Base-by-base conservation (phyloP, 2,888 invertebrate genomes). In the Leucophora obtusa region DNA sequence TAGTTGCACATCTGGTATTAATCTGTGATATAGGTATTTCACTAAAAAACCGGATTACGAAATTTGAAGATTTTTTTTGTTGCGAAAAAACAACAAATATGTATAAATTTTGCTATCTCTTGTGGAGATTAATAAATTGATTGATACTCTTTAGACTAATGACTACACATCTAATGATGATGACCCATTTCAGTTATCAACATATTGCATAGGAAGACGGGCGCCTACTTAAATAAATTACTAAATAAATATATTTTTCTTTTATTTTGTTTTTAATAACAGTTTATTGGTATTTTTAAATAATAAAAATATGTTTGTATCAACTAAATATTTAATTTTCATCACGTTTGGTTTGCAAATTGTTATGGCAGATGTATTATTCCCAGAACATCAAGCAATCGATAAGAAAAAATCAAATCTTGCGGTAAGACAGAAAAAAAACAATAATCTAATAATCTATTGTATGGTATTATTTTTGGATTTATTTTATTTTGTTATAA, bases 371-470 rank as follows among this genome's bases (percentile, higher is more conserved):
- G 87, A 88, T 75, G 65, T 89, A 18, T 85, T 84, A 14, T 89
- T 80, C 74, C 87, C 86, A 10, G 89, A 89, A 85, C 82, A 83
- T 9, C 83, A 76, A 15, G 86, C 85, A 58, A 78, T 85, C 60
- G 87, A 88, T 85, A 85, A 85, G 82, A 84, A 83, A 24, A 88
- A 87, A 84, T 83, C 84, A 9, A 89, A 89, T 83, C 79, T 87
- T 21, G 84, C 78, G 74, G 90, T 89, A 84, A 87, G 87, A 53
- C n/a, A n/a, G n/a, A n/a, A n/a, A n/a, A n/a, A n/a, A n/a, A n/a
- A n/a, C n/a, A n/a, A n/a, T n/a, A n/a, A n/a, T n/a, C n/a, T n/a
- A n/a, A n/a, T n/a, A n/a, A n/a, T n/a, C n/a, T n/a, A n/a, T n/a
- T n/a, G n/a, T n/a, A n/a, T n/a, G n/a, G n/a, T n/a, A n/a, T n/a